These are phyloP conservation scores for Ladona fulva DNA, from an alignment of 1,140 invertebrate species.

Conservation along the genomic window DNA sequence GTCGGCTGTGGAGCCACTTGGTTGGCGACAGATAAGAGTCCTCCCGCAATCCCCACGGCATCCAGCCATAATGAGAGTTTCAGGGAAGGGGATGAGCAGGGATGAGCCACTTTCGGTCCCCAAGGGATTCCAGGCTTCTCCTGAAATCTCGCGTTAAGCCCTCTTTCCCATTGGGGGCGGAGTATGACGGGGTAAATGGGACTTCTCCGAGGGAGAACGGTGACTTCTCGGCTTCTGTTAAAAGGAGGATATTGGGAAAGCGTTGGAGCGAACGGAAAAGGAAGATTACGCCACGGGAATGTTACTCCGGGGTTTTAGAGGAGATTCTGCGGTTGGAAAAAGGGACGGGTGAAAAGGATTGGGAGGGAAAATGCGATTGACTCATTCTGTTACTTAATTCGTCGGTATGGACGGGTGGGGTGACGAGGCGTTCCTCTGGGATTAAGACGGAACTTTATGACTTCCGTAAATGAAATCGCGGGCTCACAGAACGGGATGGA, in stretches of 20 bases:
- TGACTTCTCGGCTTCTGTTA: slow-evolving; percentile 1
- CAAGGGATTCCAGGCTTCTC: background rate
- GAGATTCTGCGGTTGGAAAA: background rate
- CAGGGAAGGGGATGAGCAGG: background rate
- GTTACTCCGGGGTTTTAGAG: background rate
- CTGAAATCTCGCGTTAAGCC: slow-evolving; percentile 1
- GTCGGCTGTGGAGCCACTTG: background rate
- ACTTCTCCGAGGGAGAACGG: background rate
- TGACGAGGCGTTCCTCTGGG: no score
- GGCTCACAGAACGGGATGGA: no score
- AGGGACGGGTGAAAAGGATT: background rate
- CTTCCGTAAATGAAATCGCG: no score
- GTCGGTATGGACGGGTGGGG: no score
- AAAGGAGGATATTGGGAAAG: background rate
- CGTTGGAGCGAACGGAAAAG: background rate
- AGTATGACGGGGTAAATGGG: slow-evolving; percentile 7
- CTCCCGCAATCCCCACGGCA: background rate
- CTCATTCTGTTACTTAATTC: no score
- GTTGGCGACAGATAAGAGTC: background rate
- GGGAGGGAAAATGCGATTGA: background rate
- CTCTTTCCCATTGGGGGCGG: background rate
- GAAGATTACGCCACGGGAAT: background rate
- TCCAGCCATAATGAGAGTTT: background rate
- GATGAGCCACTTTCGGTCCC: background rate
- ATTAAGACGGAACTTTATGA: no score